These are phyloP conservation scores for Apostichopus leukothele DNA, from an alignment of 53 echinoderm and acorn worm genomes.

Conservation along the genomic window DNA sequence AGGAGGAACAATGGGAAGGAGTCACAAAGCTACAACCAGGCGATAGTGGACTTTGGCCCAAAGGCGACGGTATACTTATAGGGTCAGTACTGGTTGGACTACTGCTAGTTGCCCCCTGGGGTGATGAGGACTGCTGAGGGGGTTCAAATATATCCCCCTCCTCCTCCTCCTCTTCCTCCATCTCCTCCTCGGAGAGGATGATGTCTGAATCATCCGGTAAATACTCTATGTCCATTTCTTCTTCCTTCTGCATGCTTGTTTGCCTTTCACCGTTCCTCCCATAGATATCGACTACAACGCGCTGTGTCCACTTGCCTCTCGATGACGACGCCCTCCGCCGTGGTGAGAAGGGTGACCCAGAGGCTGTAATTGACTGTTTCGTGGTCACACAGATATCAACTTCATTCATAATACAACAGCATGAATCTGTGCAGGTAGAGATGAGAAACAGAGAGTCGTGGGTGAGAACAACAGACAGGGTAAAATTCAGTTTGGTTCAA, in stretches of 20 bases:
- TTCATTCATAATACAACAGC: slow-evolving; percentile 80
- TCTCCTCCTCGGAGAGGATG: slow-evolving; percentile 32
- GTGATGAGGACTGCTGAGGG: background rate
- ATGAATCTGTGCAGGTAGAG: slow-evolving; percentile 49
- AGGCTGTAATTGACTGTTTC: slow-evolving; percentile 40
- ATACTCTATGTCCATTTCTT: slow-evolving; percentile 56
- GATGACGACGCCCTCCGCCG: background rate
- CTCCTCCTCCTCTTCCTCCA: slow-evolving; percentile 40
- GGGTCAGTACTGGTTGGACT: slow-evolving; percentile 10
- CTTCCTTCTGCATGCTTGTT: slow-evolving; percentile 63
- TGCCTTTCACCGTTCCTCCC: slow-evolving; percentile 45
- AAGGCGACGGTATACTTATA: slow-evolving; percentile 46
- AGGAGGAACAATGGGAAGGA: slow-evolving; percentile 43
- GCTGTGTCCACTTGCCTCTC: slow-evolving; percentile 49
- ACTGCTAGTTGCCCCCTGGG: slow-evolving; percentile 21
- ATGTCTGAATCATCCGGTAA: slow-evolving; percentile 27
- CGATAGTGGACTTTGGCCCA: slow-evolving; percentile 28
- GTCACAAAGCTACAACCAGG: slow-evolving; percentile 43
- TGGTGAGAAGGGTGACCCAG: background rate
- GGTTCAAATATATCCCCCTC: slow-evolving; percentile 47
- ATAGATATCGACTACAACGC: slow-evolving; percentile 47
- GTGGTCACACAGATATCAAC: slow-evolving; percentile 61
- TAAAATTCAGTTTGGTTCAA: background rate
- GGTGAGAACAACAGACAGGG: background rate
- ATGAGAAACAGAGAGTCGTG: background rate